Evolutionary conservation across 2,113 vertebrate genomes (phyloP).

Genomic region (Syrrhaptes paradoxus): DNA sequence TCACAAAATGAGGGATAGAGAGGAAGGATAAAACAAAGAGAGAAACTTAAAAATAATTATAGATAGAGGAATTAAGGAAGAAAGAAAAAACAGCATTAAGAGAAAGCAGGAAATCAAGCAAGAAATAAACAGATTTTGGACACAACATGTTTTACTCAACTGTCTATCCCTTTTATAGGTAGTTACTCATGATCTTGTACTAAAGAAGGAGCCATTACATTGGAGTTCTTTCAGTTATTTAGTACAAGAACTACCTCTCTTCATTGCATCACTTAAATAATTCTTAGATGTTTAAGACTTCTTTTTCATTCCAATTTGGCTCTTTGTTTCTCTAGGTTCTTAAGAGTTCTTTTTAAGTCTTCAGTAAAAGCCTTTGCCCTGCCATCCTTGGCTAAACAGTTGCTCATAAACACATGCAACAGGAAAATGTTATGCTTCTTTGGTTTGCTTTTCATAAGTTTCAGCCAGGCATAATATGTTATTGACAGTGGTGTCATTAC

Average conservation of each 20-base stretch:
- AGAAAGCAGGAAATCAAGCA: neutral
- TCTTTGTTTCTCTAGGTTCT: neutral
- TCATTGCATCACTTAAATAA: neutral
- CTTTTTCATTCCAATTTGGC: neutral
- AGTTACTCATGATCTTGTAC: neutral
- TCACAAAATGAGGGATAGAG: neutral
- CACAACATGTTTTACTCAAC: neutral
- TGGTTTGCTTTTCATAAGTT: neutral
- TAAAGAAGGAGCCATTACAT: neutral
- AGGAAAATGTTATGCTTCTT: neutral
- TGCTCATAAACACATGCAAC: neutral
- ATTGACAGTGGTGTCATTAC: neutral
- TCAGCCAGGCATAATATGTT: neutral
- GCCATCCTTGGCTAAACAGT: neutral
- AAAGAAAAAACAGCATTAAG: neutral
- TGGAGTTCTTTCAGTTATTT: neutral
- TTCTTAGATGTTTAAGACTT: neutral
- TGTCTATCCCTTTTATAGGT: neutral
- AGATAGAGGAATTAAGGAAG: neutral
- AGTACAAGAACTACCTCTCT: neutral
- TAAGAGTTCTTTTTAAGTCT: neutral
- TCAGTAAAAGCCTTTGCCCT: neutral
- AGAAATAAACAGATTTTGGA: neutral
- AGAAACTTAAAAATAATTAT: neutral
- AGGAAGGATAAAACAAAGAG: neutral